Evolutionary conservation across 2,888 invertebrate species (phyloP).

Genomic region (Cremastinae sp.): DNA sequence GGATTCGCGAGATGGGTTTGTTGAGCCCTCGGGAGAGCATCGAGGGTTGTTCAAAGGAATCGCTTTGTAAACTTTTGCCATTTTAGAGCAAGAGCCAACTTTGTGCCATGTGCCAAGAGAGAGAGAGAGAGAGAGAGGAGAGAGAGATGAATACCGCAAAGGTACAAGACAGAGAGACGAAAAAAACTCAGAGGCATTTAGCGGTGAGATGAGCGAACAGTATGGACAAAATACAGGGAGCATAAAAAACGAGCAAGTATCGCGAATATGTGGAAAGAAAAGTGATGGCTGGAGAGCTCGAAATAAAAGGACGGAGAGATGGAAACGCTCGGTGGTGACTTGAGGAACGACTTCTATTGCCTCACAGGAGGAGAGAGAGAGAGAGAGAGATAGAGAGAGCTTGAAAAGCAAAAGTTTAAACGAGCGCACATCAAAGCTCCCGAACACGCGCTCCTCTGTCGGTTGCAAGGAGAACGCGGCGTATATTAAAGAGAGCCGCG

Average conservation of each 20-base stretch:
- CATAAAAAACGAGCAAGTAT: constrained; percentile 19
- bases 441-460: constrained; percentile 49
- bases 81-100: constrained; percentile 23
- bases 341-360: constrained; percentile 41
- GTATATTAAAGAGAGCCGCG: constrained; percentile 43
- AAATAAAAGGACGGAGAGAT: neutral
- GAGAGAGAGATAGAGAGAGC: constrained; percentile 38
- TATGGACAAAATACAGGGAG: neutral
- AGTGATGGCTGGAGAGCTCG: constrained; percentile 11
- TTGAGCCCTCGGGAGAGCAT: constrained; percentile 3
- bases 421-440: constrained; percentile 62
- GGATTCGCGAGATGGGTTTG: constrained; percentile 24
- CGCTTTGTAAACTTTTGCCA: constrained; percentile 52
- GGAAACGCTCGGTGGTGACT: constrained; percentile 28
- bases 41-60: constrained; percentile 51
- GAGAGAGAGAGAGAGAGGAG: constrained; percentile 14
- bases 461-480: constrained; percentile 36
- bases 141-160: neutral
- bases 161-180: constrained; percentile 9
- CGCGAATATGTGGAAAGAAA: constrained; percentile 38
- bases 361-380: too few species aligned
- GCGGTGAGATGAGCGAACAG: constrained; percentile 30
- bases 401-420: constrained; percentile 61
- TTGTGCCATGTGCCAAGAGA: neutral
- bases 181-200: constrained; percentile 15